phyloP scores from a whole-genome alignment of 1,140 invertebrate species.

The Drosophila kanapiae region DNA sequence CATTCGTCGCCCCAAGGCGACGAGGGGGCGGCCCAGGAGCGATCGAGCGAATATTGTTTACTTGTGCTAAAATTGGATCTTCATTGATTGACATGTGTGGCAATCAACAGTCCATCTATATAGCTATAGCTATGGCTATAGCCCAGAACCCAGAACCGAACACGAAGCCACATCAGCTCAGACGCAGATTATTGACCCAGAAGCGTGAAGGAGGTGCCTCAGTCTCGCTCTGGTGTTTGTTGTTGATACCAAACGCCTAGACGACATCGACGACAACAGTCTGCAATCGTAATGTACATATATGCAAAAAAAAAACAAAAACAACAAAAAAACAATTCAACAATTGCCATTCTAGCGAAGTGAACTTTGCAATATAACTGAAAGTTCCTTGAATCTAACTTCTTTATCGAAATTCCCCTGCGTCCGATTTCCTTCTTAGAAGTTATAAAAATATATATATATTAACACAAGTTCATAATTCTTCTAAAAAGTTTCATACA shows the following conservation, averaged over 20 bases:
- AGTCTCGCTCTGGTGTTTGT: constrained; percentile 32
- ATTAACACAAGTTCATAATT: neutral
- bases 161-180: constrained; percentile 10
- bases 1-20: neutral
- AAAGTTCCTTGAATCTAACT: constrained; percentile 2
- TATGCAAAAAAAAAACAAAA: constrained; percentile 27
- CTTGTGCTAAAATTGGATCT: constrained; percentile 83
- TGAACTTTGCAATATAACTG: constrained; percentile 39
- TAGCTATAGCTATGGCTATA: neutral
- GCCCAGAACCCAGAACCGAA: constrained; percentile 3
- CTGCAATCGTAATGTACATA: constrained; percentile 39
- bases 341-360: constrained; percentile 31
- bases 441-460: neutral
- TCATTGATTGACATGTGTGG: constrained; percentile 76
- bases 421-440: neutral
- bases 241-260: constrained; percentile 70
- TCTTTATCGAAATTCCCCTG: neutral
- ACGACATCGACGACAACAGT: constrained; percentile 65
- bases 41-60: constrained; percentile 77
- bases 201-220: constrained; percentile 58
- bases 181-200: constrained; percentile 83
- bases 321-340: constrained; percentile 29
- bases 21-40: constrained; percentile 22
- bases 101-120: constrained; percentile 44
- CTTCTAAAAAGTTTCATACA: no score